These are phyloP conservation scores for Rafetus swinhoei DNA, from an alignment of 2,113 vertebrate genomes.

Conservation along the genomic window DNA sequence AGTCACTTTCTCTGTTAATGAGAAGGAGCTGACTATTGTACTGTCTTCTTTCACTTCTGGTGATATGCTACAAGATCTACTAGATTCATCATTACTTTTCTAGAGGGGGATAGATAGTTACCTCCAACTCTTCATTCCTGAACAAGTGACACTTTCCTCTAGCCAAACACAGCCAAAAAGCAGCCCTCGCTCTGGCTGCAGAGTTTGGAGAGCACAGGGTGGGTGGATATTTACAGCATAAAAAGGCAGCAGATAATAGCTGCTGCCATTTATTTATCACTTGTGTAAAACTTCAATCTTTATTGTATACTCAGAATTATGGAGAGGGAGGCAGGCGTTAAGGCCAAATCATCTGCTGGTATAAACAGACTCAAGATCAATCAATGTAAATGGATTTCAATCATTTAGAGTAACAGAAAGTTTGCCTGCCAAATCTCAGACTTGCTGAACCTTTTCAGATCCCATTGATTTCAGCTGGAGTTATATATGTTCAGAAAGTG, in stretches of 20 bases:
- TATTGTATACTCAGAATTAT: not conserved
- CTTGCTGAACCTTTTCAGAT: not conserved
- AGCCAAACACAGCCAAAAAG: not conserved
- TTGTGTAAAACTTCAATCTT: not conserved
- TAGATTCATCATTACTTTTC: not conserved
- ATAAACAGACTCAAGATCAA: not conserved
- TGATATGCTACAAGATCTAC: not conserved
- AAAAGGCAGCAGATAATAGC: not conserved
- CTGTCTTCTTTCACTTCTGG: not conserved
- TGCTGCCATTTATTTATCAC: not conserved
- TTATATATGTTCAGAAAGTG: not conserved
- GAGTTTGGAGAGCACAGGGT: not conserved
- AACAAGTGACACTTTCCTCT: not conserved
- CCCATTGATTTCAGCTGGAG: not conserved
- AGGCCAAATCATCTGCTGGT: not conserved
- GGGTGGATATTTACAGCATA: not conserved
- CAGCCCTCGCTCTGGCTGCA: not conserved
- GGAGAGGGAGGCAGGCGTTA: not conserved
- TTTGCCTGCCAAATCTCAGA: not conserved
- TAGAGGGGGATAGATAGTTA: not conserved
- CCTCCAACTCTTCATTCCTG: not conserved
- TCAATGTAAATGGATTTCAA: not conserved
- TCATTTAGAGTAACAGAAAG: not conserved
- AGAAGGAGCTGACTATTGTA: not conserved
- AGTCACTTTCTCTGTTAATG: not conserved